Evolutionary conservation across 2,113 vertebrate species (phyloP), one percentile per base, ranked within the genome.

Genomic region (Egretta garzetta): DNA sequence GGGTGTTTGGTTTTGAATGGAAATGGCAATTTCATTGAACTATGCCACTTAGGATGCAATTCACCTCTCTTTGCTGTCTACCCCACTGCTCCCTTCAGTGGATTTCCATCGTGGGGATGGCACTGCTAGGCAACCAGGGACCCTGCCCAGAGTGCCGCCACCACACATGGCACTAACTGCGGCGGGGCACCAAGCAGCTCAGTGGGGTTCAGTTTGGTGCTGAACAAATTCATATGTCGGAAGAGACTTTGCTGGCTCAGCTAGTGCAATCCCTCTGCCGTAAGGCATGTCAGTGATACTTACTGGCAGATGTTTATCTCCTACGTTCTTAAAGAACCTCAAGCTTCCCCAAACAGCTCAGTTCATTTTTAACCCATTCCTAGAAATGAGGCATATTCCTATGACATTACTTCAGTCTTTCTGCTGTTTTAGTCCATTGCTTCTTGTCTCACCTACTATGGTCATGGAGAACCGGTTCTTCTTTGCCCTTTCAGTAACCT

Each of bases 101-200:
- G 32, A 47, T 70, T 83, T 70, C 15, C 9, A 7, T 73, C 27
- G 43, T 17, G 33, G 20, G 26, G 11, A 24, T 71, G 55, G 3
- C 32, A 66, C 26, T 80, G 8, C n/a, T 27, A 62, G n/a, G 39
- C 28, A 68, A 9, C 3, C 32, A 81, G 32, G 32, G 15, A 91
- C 5, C 6, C 22, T 41, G 10, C 8, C 18, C 60, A 79, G 66
- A 20, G 21, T 27, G 22, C 18, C 47, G 37, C 32, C 14, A 30
- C 21, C 7, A 8, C 41, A 67, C 6, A 55, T 43, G 41, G 2
- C 50, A 79, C 6, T 43, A 39, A 20, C 5, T 55, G 15, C 79
- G 64, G 33, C 39, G 0, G 0, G 10, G 20, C 26, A 58, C 27
- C 16, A 28, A 7, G 20, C 1, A 6, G 45, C 14, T 70, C 30